Evolutionary conservation across 2,888 invertebrate genomes (phyloP), one percentile per base, ranked within the genome.

Genomic region (Athetis lepigone): DNA sequence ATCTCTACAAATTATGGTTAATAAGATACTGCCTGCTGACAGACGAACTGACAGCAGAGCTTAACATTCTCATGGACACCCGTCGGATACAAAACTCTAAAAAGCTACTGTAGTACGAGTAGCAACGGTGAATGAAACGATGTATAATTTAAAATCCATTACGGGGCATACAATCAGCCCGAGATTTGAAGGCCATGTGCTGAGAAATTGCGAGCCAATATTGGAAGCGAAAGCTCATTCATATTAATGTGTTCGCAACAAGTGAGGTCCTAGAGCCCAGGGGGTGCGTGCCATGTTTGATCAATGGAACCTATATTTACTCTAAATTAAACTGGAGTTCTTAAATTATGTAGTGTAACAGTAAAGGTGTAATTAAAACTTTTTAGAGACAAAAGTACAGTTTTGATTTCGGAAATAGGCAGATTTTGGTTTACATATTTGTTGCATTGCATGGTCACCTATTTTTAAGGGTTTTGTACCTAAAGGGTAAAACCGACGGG

Each of bases 71-170:
- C n/a, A n/a, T n/a, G n/a, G n/a, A n/a, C n/a, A n/a, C n/a, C n/a
- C n/a, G n/a, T n/a, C n/a, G n/a, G n/a, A n/a, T n/a, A n/a, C n/a
- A n/a, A n/a, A n/a, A n/a, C n/a, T n/a, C n/a, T n/a, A n/a, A n/a
- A n/a, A n/a, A n/a, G n/a, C n/a, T n/a, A n/a, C n/a, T n/a, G n/a
- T 29, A 27, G 0, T 27, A 29, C 8, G 29, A 13, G 77, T 71
- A 79, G 74, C 68, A 75, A 65, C 74, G 74, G 79, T 75, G 86
- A 88, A 88, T 88, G 81, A 83, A 82, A 82, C 79, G 82, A 82
- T 82, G 82, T 80, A 84, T 77, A 90, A 89, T 93, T 91, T 89
- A 89, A 90, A 91, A 87, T 78, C 87, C 88, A 91, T 92, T 92
- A 90, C 77, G 71, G 66, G 77, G 84, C 88, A n/a, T n/a, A n/a